A percentile compares a stretch with the other conserved stretches of the same genome.
Conservation (phyloP, 2,113 vertebrate species). For the Struthio camelus region DNA sequence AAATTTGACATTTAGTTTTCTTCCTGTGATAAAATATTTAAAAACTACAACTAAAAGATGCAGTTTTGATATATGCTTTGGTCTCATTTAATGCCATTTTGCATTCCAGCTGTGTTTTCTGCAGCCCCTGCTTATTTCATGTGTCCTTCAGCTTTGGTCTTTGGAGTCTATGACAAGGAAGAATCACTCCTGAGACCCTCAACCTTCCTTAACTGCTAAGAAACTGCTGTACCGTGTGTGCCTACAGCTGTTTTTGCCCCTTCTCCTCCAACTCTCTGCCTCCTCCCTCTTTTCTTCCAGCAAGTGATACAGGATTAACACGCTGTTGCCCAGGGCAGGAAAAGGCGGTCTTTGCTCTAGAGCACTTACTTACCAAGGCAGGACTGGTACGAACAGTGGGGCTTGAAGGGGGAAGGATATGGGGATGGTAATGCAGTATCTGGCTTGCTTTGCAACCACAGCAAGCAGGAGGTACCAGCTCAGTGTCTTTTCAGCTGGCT, state of each 20-base stretch:
- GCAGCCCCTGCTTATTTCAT: accelerated
- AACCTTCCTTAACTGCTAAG: neutral
- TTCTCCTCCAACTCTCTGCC: neutral
- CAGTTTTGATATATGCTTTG: neutral
- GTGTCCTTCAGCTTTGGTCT: neutral
- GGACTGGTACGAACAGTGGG: neutral
- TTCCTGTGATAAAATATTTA: neutral
- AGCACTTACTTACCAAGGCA: neutral
- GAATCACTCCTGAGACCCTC: neutral
- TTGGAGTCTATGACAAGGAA: neutral
- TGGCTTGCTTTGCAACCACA: neutral
- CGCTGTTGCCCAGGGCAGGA: neutral
- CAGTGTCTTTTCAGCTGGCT: neutral
- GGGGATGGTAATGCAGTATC: accelerated
- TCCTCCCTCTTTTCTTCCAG: neutral
- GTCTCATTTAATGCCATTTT: neutral
- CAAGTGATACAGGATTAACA: neutral
- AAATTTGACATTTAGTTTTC: neutral
- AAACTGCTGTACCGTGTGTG: neutral
- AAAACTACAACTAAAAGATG: neutral
- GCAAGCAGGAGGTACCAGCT: neutral
- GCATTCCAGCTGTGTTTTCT: neutral
- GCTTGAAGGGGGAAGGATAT: neutral
- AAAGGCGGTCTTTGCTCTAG: neutral
- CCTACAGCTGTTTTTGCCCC: neutral